Evolutionary conservation across 2,888 invertebrate species (phyloP), one percentile per base, ranked within the genome.

Genomic region (Dasysyrphus albostriatus): DNA sequence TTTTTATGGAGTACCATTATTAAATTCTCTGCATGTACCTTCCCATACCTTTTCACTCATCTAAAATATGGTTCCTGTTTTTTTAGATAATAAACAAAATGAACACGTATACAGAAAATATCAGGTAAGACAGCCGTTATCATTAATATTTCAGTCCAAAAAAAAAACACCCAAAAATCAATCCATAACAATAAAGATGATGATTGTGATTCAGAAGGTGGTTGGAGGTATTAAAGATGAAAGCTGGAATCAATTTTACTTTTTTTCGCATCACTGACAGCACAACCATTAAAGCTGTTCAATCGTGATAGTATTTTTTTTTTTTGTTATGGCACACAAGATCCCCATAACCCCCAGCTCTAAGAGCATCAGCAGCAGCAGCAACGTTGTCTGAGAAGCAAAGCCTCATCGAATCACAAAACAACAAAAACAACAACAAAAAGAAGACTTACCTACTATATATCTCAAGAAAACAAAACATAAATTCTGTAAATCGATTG

Each of bases 401-500:
- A 54, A 32, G 14, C 54, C 4, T 14, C n/a, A 54, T 24, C 51
- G n/a, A 56, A 47, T 44, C 65, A 42, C 42, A 61, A 29, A 51
- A 29, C 32, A 63, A 67, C 44, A 44, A 59, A 56, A 44, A 51
- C 44, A 47, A 39, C 44, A 51, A 67, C 49, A 24, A 47, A 56
- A 32, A 54, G 12, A 19, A 29, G 37, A 39, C 5, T 16, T 10
- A n/a, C 32, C 3, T 32, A 32, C 32, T 37, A 34, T 63, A 8
- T 61, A 54, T 47, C 54, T n/a, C 32, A 69, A 47, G 29, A 72
- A 77, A 82, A 78, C 82, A 81, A 81, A 77, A 69, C 81, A 85
- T 85, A 85, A 81, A 85, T 85, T 82, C 77, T 61, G 34, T 61
- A 77, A 82, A 85, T 85, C 85, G 85, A 82, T 85, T 78, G 82